phyloP scores from a whole-genome alignment of 2,797 vertebrate genomes.

The Holocentrus rufus region DNA sequence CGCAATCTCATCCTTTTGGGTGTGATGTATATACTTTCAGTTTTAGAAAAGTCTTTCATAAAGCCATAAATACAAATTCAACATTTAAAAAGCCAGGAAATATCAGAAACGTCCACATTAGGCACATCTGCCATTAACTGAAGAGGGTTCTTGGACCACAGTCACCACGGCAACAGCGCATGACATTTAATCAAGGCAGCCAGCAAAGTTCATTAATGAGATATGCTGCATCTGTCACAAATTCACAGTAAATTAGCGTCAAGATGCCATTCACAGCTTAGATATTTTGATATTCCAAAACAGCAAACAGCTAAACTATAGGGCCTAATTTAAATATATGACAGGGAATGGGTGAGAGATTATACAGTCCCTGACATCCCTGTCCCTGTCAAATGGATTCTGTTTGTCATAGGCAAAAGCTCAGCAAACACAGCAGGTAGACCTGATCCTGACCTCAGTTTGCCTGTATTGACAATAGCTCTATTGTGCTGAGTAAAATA shows the following conservation, averaged over 20 bases:
- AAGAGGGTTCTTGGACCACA: background rate
- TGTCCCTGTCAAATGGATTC: no score
- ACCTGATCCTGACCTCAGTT: background rate
- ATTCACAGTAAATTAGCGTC: background rate
- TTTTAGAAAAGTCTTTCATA: background rate
- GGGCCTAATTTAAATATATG: background rate
- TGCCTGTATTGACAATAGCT: background rate
- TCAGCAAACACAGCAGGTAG: background rate
- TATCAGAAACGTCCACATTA: background rate
- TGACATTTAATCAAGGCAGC: background rate
- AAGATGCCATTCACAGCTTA: background rate
- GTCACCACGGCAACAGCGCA: conserved; percentile 21
- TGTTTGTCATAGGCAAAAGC: conserved; percentile 1
- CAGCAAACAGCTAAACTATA: background rate
- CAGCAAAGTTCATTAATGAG: background rate
- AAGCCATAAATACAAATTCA: background rate
- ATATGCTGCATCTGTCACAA: background rate
- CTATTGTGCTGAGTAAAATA: background rate
- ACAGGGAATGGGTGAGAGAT: background rate
- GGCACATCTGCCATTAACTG: conserved; percentile 20
- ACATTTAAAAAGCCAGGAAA: background rate
- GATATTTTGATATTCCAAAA: background rate
- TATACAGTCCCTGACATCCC: background rate
- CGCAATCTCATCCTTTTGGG: no score
- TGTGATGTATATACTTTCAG: background rate